A percentile compares a stretch with the other conserved stretches of the same genome.
Conservation (phyloP, 2,113 vertebrate genomes). For the Monarcha castaneiventris region DNA sequence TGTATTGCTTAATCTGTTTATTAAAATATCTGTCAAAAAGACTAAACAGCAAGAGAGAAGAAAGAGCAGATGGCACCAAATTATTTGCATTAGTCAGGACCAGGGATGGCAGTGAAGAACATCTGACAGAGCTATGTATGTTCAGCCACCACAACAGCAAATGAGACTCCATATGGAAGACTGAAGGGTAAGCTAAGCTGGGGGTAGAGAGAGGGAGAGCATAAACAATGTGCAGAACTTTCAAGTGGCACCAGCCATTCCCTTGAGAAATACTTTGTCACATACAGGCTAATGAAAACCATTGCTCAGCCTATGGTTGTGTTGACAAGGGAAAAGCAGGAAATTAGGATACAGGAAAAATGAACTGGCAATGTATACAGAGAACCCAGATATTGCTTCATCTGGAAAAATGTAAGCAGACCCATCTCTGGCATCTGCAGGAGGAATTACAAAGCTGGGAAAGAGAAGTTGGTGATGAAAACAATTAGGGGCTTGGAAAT, state of each 20-base stretch:
- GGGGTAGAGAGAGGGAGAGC: neutral
- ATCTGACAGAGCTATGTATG: neutral
- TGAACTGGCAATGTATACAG: neutral
- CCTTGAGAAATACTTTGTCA: neutral
- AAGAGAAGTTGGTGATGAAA: constrained; percentile 28
- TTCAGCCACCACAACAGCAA: neutral
- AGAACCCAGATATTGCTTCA: constrained; percentile 9
- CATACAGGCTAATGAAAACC: constrained; percentile 19
- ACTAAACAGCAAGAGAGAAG: constrained; percentile 12
- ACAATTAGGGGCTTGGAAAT: constrained; percentile 4
- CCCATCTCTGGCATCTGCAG: constrained; percentile 32
- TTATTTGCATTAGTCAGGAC: neutral
- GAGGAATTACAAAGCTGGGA: constrained; percentile 24
- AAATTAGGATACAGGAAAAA: constrained; percentile 6
- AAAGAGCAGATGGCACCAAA: constrained; percentile 25
- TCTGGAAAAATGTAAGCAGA: constrained; percentile 18
- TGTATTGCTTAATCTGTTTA: constrained; percentile 29
- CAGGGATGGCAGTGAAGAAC: neutral
- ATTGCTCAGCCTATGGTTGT: neutral
- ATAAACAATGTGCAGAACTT: neutral
- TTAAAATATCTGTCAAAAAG: constrained; percentile 42
- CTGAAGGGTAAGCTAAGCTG: neutral
- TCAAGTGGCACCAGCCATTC: neutral
- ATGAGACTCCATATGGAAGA: neutral
- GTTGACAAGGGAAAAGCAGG: constrained; percentile 16